Base-by-base conservation (phyloP, 1,140 invertebrate species). In the Drosophila orena region DNA sequence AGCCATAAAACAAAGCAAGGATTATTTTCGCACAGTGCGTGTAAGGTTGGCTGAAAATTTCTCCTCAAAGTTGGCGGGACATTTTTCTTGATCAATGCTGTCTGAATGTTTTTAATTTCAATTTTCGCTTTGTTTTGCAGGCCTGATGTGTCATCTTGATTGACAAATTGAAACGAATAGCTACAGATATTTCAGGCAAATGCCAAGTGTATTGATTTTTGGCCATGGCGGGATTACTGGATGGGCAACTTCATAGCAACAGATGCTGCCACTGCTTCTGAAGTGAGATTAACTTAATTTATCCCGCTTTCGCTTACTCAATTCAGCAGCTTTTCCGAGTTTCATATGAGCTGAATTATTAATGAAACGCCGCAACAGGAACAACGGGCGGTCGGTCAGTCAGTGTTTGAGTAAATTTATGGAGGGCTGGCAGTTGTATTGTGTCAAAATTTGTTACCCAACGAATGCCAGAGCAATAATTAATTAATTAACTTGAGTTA, bases 121-220 rank as follows among this genome's bases (percentile, higher is more conserved):
- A 84, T 84, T 71, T 84, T 47, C 54, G 24, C 22, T 55, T 20
- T 70, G 30, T 38, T 55, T 42, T 70, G 17, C 35, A 27, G 65
- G 12, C 50, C 15, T 43, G 15, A 56, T 79, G 75, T 70, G 75
- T 59, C 80, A 75, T 70, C 70, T 76, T 79, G 80, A 79, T 58
- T 57, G 57, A 85, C 66, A 84, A 84, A 79, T 79, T 84, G 76
- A 84, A 84, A 85, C 55, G 79, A 79, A 84, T 84, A 43, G 56
- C 71, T 53, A 8, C 17, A 64, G 42, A 84, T 84, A 59, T 50
- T 76, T 84, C 66, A 79, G 54, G 42, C 27, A 24, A 71, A 46
- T 70, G 68, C 52, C 43, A 35, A 71, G 49, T 15, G 27, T 70
- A 71, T 71, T 71, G 68, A 71, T 71, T 71, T 71, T 71, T 15